Evolutionary conservation across 2,888 invertebrate genomes (phyloP).

Genomic region (Allacma fusca): DNA sequence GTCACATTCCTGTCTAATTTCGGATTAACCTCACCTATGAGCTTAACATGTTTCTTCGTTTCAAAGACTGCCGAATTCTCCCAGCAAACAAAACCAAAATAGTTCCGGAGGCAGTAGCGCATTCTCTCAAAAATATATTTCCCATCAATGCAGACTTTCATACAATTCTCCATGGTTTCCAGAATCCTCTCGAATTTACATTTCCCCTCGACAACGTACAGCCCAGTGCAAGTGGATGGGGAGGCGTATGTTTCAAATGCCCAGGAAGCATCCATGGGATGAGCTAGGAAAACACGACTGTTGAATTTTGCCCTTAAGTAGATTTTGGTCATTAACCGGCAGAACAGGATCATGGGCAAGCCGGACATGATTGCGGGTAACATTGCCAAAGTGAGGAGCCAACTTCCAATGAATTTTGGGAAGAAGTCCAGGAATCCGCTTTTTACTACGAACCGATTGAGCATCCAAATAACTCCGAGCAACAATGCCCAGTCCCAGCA

Average conservation of each 20-base stretch:
- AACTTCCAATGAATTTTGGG: slow-evolving; percentile 21
- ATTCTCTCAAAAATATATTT: slow-evolving; percentile 33
- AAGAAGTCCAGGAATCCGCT: not conserved
- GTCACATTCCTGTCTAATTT: slow-evolving; percentile 31
- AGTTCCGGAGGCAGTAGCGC: slow-evolving; percentile 26
- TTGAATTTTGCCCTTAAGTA: slow-evolving; percentile 24
- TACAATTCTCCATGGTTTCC: slow-evolving; percentile 35
- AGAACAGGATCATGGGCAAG: not conserved
- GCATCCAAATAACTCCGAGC: slow-evolving; percentile 2
- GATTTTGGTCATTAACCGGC: not conserved
- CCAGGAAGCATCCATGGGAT: slow-evolving; percentile 56
- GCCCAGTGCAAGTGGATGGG: slow-evolving; percentile 50
- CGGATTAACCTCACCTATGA: slow-evolving; percentile 38
- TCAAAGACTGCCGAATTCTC: slow-evolving; percentile 46
- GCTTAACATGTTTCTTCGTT: slow-evolving; percentile 48
- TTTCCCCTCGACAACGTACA: slow-evolving; percentile 57
- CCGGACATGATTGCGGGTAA: not conserved
- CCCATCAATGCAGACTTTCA: slow-evolving; percentile 42
- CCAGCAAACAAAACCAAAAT: slow-evolving; percentile 58
- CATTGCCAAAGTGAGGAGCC: slow-evolving; percentile 20
- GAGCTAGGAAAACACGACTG: slow-evolving; percentile 31
- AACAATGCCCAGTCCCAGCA: not conserved
- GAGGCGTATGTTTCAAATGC: slow-evolving; percentile 52
- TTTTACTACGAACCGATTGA: slow-evolving; percentile 23
- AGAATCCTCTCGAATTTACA: slow-evolving; percentile 51